Conservation (phyloP, 2,797 vertebrate genomes). For the Scleropages formosus region DNA sequence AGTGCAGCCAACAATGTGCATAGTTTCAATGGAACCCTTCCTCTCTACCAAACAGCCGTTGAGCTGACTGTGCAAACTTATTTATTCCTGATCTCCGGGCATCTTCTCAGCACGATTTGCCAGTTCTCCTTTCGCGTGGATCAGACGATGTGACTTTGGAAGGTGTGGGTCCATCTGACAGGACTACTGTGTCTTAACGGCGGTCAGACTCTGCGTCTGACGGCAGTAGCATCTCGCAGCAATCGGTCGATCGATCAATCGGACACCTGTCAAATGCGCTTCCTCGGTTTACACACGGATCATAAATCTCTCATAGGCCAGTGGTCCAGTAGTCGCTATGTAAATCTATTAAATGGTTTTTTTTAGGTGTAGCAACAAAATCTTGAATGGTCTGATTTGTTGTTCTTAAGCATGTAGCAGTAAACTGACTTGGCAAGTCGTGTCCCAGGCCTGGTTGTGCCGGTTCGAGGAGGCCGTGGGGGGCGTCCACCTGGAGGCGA, state of each 20-base stretch:
- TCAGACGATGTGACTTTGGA: too few relatives aligned
- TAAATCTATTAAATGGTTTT: constrained; percentile 49
- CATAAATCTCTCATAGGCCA: neutral
- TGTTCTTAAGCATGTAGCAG: neutral
- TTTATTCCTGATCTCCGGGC: too few relatives aligned
- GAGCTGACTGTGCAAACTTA: neutral
- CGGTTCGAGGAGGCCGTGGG: neutral
- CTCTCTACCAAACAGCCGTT: constrained; percentile 5
- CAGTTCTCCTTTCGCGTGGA: neutral
- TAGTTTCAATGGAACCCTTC: constrained; percentile 4
- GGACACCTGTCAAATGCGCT: neutral
- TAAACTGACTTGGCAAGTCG: neutral
- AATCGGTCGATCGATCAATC: too few relatives aligned
- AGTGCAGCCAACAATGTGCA: neutral
- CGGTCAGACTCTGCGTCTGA: neutral
- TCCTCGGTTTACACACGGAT: neutral
- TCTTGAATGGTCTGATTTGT: constrained; percentile 39
- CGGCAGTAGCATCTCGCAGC: neutral
- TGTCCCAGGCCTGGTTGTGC: neutral
- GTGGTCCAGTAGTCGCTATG: constrained; percentile 28
- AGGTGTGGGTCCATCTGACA: neutral
- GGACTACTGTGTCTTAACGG: too few relatives aligned
- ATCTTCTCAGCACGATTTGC: too few relatives aligned
- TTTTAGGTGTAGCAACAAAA: constrained; percentile 55
- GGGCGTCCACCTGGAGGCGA: too few relatives aligned